phyloP scores from a whole-genome alignment of 2,797 vertebrate species.

The Decapterus maruadsi region DNA sequence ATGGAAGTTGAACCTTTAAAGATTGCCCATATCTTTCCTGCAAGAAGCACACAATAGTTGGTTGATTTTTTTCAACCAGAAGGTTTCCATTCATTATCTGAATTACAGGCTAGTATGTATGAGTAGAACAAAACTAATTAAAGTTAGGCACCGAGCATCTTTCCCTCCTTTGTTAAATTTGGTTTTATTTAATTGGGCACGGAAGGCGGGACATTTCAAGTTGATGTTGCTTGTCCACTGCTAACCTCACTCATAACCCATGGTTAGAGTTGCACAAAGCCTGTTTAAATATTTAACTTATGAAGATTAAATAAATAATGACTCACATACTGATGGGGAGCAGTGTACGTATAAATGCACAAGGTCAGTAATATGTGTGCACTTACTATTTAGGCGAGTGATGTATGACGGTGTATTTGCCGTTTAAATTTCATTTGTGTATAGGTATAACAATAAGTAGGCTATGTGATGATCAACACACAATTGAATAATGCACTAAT shows the following conservation, averaged over 20 bases:
- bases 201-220: slow-evolving; percentile 8
- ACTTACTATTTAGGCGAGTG: slow-evolving; percentile 6
- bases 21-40: not conserved
- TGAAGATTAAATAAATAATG: not conserved
- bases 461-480: not conserved
- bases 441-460: not conserved
- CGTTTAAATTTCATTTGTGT: slow-evolving; percentile 1
- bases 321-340: not conserved
- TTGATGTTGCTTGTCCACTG: not conserved
- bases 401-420: not conserved
- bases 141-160: not conserved
- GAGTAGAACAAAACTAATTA: not conserved
- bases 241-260: not conserved
- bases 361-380: slow-evolving; percentile 12
- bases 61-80: not conserved
- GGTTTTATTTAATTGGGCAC: not conserved
- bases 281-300: slow-evolving; percentile 31
- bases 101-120: not conserved
- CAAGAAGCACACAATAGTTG: not conserved
- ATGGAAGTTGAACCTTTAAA: not conserved
- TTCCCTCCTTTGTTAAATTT: slow-evolving; percentile 4
- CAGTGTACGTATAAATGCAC: not conserved
- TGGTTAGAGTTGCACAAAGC: not conserved
- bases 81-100: not conserved
- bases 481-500: slow-evolving; percentile 1